Evolutionary conservation across 2,797 vertebrate species (phyloP).

Genomic region (Onychomys leucogaster): DNA sequence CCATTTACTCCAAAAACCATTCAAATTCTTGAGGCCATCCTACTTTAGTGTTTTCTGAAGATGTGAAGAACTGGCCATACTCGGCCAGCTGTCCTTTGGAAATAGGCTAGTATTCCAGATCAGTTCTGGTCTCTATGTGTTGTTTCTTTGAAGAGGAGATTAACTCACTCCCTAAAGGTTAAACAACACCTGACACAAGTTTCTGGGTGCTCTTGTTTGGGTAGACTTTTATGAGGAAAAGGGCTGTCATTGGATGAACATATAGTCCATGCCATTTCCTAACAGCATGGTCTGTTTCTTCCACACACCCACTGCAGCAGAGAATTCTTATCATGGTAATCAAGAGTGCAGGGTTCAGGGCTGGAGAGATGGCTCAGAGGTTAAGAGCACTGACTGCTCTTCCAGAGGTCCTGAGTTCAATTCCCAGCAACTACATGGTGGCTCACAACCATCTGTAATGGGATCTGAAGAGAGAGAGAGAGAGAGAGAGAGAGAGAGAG

Average conservation of each 20-base stretch:
- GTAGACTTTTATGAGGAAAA: not conserved
- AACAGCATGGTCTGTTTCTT: not conserved
- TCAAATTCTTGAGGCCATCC: not conserved
- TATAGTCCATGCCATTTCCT: not conserved
- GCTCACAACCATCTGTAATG: no score
- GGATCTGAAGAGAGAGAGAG: no score
- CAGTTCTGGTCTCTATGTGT: not conserved
- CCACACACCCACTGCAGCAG: not conserved
- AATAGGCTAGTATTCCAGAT: conserved; percentile 22
- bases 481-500: no score
- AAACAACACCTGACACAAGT: not conserved
- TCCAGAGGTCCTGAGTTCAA: no score
- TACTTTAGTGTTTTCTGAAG: not conserved
- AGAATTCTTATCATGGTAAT: not conserved
- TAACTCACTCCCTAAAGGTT: conserved; percentile 1
- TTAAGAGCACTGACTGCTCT: no score
- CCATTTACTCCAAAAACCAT: not conserved
- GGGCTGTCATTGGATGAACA: not conserved
- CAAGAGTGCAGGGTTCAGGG: not conserved
- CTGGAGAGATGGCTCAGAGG: no score
- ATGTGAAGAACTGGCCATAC: not conserved
- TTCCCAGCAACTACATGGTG: no score
- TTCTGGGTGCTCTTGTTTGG: not conserved
- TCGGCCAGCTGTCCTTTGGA: not conserved
- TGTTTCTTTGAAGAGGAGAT: not conserved